Base-by-base conservation (phyloP, 2,888 invertebrate species). In the Caenorhabditis becei region DNA sequence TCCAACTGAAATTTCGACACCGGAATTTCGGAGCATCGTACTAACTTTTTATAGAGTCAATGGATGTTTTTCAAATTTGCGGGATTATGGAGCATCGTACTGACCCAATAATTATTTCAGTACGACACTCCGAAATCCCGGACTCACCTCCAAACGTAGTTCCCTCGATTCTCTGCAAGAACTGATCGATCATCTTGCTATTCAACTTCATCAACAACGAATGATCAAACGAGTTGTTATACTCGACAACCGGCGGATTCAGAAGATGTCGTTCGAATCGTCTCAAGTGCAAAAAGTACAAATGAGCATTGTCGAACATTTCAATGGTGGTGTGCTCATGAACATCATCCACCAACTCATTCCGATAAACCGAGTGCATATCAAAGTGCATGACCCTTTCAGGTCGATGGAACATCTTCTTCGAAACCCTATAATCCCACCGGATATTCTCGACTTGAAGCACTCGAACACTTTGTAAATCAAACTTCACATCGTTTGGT, bases 381-480 rank as follows among this genome's bases (percentile, higher is more conserved):
- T 83, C 83, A 24, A 81, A 83, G 32, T 80, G 74, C 5, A 78
- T 59, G 10, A 82, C 85, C 54, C 85, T 77, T 16, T 85, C 85
- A 18, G 85, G 85, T 44, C 85, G 35, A 23, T 85, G 85, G 11
- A 83, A 82, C 59, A 85, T 82, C 41, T 85, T 85, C 44, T 82
- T 81, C 18, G 83, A 85, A 14, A 83, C 80, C 23, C 83, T 11
- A 49, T 85, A 85, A 23, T 83, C 83, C 70, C 71, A 83, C 23
- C 83, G 69, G 23, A 83, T 77, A 54, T 58, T 78, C 1, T 75
- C 71, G 2, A 65, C 28, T 35, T 80, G 32, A 5, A 83, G 28
- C 1, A 83, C 72, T 26, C 67, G 16, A 3, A 80, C 78, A 0
- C 74, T 41, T 23, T 72, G 67, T 2, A 83, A 35, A 23, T 67